Conservation (phyloP, 2,888 invertebrate species). For the Pristionchus maxplancki region DNA sequence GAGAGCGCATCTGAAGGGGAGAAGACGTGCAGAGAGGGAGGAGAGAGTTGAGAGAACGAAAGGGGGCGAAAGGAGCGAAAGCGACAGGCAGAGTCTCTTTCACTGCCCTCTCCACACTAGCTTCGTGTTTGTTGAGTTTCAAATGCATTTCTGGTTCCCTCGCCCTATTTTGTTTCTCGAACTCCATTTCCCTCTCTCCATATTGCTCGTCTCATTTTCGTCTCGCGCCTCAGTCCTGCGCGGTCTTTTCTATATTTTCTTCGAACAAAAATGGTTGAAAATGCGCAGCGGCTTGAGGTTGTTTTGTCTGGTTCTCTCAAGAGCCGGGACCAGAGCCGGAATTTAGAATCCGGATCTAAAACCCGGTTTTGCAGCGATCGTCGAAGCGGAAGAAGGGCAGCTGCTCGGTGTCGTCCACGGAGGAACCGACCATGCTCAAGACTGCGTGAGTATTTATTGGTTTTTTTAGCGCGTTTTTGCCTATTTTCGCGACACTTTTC, state of each 20-base stretch:
- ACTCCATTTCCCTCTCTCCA: neutral
- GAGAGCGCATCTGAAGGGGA: neutral
- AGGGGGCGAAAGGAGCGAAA: neutral
- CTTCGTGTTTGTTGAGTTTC: constrained; percentile 18
- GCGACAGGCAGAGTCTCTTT: neutral
- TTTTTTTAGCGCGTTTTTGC: too few species aligned
- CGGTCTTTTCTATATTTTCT: neutral
- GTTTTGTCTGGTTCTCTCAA: neutral
- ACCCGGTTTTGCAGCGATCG: neutral
- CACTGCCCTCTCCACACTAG: constrained; percentile 28
- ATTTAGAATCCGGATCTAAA: neutral
- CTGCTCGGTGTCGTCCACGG: neutral
- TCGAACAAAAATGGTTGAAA: neutral
- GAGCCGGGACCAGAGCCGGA: neutral
- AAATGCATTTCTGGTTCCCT: neutral
- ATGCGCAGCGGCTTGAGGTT: neutral
- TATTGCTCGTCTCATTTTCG: neutral
- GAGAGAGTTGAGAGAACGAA: neutral
- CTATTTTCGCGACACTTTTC: neutral
- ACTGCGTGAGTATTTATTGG: neutral
- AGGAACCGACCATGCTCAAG: constrained; percentile 6
- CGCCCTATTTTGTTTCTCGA: neutral
- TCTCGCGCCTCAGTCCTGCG: neutral
- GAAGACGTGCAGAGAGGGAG: neutral
- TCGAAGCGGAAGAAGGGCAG: constrained; percentile 31